These are phyloP conservation scores for Labroides dimidiatus DNA, from an alignment of 2,797 vertebrate species.

Conservation along the genomic window DNA sequence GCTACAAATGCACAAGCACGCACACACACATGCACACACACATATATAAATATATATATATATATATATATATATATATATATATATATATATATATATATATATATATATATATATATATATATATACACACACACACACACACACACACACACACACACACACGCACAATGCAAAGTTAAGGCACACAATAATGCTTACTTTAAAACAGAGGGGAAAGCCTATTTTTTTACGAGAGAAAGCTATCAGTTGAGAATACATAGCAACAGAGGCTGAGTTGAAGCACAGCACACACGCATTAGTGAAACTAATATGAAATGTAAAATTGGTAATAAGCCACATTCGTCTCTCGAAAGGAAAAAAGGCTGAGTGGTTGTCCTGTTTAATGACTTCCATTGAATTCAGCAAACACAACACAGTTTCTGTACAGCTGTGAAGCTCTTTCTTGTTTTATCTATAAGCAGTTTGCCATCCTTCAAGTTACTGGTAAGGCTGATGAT, in stretches of 20 bases:
- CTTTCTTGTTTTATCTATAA: too few relatives aligned
- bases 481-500: too few relatives aligned
- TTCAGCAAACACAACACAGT: too few relatives aligned
- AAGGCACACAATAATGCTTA: not conserved
- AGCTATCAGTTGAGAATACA: slow-evolving; percentile 62
- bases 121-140: not conserved
- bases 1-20: slow-evolving; percentile 39
- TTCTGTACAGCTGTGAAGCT: too few relatives aligned
- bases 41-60: not conserved
- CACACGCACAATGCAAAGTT: slow-evolving; percentile 10
- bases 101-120: slow-evolving; percentile 3
- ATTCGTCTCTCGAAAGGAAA: too few relatives aligned
- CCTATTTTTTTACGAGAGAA: slow-evolving; percentile 40
- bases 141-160: slow-evolving; percentile 3
- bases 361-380: too few relatives aligned
- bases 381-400: too few relatives aligned
- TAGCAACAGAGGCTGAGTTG: slow-evolving; percentile 57
- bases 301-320: too few relatives aligned
- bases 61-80: too few relatives aligned
- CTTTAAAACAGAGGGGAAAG: slow-evolving; percentile 19
- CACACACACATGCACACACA: slow-evolving; percentile 7
- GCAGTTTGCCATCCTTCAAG: too few relatives aligned
- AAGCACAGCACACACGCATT: slow-evolving; percentile 12
- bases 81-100: slow-evolving; percentile 8
- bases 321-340: too few relatives aligned